Base-by-base conservation (phyloP, 2,888 invertebrate species). In the Sisyra nigra region DNA sequence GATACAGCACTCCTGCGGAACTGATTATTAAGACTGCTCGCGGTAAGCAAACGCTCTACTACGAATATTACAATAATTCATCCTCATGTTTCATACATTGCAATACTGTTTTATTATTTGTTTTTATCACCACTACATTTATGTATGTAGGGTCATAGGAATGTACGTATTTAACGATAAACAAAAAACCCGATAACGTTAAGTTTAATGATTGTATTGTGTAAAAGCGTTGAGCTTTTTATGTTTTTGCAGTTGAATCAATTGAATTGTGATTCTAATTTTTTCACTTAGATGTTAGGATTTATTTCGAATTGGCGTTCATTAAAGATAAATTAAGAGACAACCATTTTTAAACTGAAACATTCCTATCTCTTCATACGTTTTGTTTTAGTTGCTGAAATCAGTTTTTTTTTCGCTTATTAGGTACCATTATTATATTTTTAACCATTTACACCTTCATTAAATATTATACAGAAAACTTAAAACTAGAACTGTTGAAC, bases 21-120 rank as follows among this genome's bases (percentile, higher is more conserved):
- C 72, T 86, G 51, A 74, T 79, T 58, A 72, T 92, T 61, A 85
- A 80, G 67, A 92, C 92, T 49, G 80, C 85, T 55, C 74, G 79
- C 72, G 88, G 89, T 88, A 80, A 84, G 84, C 51, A 51, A 44
- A 51, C 48, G 42, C 48, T 47, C 48, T 46, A 41, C 38, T 49
- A 49, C 38, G 43, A 39, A 40, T 44, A 42, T 44, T 40, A 33
- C 17, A 36, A 36, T 31, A 43, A 43, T 32, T 32, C 38, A 15
- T 43, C 17, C 31, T 24, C 43, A 24, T 37, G 15, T 38, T 37
- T 31, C 31, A 38, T 34, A 13, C 34, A 15, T 33, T n/a, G 34
- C 17, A 19, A 34, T 41, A 14, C 17, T 34, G 14, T 41, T 40
- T 14, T 40, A 31, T 40, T 15, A 14, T 31, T 40, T 40, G 18